These are phyloP conservation scores for Sebastes alutus DNA, from an alignment of 2,797 vertebrate species.

Conservation along the genomic window DNA sequence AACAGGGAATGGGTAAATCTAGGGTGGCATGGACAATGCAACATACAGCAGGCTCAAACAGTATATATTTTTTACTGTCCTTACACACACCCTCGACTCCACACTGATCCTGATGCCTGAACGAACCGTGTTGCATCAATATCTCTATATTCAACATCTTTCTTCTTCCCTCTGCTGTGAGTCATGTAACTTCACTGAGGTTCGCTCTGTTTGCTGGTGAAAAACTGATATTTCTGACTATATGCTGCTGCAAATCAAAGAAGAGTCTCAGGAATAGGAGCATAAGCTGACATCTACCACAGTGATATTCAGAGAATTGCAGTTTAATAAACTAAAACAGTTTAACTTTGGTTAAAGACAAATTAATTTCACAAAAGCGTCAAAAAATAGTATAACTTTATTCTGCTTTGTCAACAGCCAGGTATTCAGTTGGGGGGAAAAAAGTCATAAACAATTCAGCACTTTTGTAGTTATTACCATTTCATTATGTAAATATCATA, in stretches of 20 bases:
- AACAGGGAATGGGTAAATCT: constrained; percentile 20
- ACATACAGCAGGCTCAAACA: constrained; percentile 6
- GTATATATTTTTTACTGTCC: neutral
- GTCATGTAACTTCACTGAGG: constrained; percentile 12
- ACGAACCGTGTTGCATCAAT: constrained; percentile 21
- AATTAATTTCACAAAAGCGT: constrained; percentile 17
- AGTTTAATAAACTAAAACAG: constrained; percentile 1
- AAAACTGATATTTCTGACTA: constrained; percentile 5
- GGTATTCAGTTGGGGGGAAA: constrained; percentile 24
- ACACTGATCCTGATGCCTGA: constrained; percentile 31
- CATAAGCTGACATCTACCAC: constrained; percentile 17
- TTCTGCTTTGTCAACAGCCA: constrained; percentile 65
- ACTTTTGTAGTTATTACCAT: constrained; percentile 53
- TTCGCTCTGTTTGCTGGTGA: neutral
- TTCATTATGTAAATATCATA: constrained; percentile 57
- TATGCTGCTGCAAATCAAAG: neutral
- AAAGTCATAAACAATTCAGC: constrained; percentile 47
- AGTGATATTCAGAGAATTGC: constrained; percentile 29
- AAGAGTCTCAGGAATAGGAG: constrained; percentile 7
- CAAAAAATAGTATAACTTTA: too few species aligned
- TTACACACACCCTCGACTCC: neutral
- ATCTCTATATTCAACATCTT: constrained; percentile 7
- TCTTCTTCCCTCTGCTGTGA: constrained; percentile 14
- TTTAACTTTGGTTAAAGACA: constrained; percentile 28
- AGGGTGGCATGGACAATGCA: constrained; percentile 5